A percentile compares a stretch with the other conserved stretches of the same genome.
Evolutionary conservation across 2,113 vertebrate species (phyloP).

Genomic region (Potamarius usumacintae): DNA sequence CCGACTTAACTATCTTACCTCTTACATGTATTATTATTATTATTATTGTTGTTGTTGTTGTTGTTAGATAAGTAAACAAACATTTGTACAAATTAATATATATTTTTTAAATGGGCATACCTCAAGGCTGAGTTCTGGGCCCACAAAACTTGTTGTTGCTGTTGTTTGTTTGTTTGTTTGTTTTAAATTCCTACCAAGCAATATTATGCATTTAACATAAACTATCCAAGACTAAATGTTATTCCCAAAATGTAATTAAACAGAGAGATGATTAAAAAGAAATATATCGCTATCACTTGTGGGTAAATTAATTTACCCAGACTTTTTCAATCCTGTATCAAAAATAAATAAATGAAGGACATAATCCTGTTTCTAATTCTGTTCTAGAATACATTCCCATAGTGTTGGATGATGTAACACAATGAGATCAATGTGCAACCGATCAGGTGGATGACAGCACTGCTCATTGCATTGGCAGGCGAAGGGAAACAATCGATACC

Average conservation of each 20-base stretch:
- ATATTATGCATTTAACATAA: background rate
- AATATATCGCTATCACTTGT: too few relatives aligned
- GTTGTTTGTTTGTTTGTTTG: too few relatives aligned
- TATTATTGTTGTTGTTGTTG: too few relatives aligned
- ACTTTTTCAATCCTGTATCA: background rate
- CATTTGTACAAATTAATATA: too few relatives aligned
- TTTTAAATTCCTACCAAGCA: background rate
- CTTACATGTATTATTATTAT: too few relatives aligned
- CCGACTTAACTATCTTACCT: too few relatives aligned
- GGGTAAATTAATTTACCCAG: too few relatives aligned
- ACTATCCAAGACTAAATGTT: background rate
- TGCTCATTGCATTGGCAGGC: constrained; percentile 3
- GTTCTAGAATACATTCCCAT: background rate
- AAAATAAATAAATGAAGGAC: background rate
- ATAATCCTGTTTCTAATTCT: background rate
- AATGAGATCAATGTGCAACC: constrained; percentile 11
- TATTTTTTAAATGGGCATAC: background rate
- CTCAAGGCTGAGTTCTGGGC: background rate
- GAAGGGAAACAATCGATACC: background rate
- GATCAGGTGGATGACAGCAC: background rate
- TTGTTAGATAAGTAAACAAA: too few relatives aligned
- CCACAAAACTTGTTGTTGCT: background rate
- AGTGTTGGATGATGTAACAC: background rate
- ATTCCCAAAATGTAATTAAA: background rate
- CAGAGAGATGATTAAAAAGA: background rate